A percentile compares a stretch with the other conserved stretches of the same genome.
Evolutionary conservation across 37 sponge, comb jelly and placozoan species (phyloP).

Genomic region (Hexactinellida sp.): DNA sequence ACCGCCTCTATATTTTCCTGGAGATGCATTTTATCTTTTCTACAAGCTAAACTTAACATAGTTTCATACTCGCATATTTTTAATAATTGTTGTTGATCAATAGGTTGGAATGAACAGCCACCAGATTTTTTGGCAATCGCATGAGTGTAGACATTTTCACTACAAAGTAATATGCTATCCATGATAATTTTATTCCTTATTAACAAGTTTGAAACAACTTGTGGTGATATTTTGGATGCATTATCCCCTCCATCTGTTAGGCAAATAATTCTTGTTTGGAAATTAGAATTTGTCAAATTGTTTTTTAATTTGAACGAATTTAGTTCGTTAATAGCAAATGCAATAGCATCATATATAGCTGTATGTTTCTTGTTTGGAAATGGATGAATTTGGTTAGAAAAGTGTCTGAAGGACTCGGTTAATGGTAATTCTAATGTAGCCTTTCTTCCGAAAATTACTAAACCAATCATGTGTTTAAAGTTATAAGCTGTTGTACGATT

Average conservation of each 20-base stretch:
- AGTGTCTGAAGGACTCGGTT: neutral
- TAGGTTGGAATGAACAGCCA: neutral
- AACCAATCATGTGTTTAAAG: neutral
- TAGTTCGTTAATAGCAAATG: neutral
- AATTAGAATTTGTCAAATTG: neutral
- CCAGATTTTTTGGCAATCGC: neutral
- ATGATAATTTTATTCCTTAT: neutral
- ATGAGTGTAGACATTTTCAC: neutral
- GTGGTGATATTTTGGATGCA: neutral
- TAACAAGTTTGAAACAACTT: neutral
- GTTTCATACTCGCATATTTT: neutral
- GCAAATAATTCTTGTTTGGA: neutral
- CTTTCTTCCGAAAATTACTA: neutral
- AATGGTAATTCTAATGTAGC: neutral
- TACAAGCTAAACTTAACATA: neutral
- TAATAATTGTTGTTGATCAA: neutral
- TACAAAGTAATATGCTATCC: neutral
- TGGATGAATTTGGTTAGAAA: neutral
- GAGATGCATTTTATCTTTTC: neutral
- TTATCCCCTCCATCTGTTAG: constrained; percentile 22
- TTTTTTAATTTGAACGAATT: neutral
- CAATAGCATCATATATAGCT: neutral
- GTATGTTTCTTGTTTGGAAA: neutral
- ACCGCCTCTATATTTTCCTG: neutral
- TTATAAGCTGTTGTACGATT: constrained; percentile 10